A percentile compares a stretch with the other conserved stretches of the same genome.
phyloP scores from a whole-genome alignment of 1,140 invertebrate genomes.

The Drosophila ironensis region DNA sequence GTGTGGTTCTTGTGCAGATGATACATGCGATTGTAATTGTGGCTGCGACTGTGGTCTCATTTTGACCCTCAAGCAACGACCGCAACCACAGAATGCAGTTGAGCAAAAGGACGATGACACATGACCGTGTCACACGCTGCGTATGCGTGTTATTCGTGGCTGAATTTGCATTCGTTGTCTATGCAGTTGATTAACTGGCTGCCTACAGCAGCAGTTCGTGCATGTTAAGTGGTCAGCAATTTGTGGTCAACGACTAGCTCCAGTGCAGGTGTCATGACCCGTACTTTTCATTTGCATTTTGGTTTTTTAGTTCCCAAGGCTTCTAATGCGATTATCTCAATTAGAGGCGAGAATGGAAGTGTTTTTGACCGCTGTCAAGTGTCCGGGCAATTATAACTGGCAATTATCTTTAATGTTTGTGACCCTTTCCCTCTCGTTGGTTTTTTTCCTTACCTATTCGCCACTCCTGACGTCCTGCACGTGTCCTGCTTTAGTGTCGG shows the following conservation, averaged over 20 bases:
- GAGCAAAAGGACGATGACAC: constrained; percentile 16
- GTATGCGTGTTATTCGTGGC: constrained; percentile 59
- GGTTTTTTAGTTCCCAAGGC: constrained; percentile 1
- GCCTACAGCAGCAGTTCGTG: constrained; percentile 10
- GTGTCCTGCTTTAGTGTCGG: constrained; percentile 26
- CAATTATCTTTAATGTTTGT: constrained; percentile 71
- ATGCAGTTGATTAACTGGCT: constrained; percentile 48
- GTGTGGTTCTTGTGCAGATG: background rate
- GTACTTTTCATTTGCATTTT: background rate
- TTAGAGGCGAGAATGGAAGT: constrained; percentile 47
- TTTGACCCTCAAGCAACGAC: background rate
- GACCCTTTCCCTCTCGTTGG: no score
- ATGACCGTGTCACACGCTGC: constrained; percentile 47
- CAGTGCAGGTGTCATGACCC: constrained; percentile 35
- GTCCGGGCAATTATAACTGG: constrained; percentile 59
- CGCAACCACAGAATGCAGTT: constrained; percentile 13
- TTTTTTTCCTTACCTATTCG: no score
- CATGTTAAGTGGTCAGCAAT: constrained; percentile 64
- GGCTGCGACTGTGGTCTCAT: constrained; percentile 9
- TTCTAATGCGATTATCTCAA: constrained; percentile 65
- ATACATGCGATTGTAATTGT: constrained; percentile 10
- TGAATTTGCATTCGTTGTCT: constrained; percentile 47
- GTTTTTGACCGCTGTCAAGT: constrained; percentile 9
- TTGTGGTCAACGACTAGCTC: constrained; percentile 31
- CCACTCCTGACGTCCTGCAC: constrained; percentile 42